These are phyloP conservation scores for Cataglyphis altisquamis DNA, from an alignment of 2,888 invertebrate species.

Conservation along the genomic window DNA sequence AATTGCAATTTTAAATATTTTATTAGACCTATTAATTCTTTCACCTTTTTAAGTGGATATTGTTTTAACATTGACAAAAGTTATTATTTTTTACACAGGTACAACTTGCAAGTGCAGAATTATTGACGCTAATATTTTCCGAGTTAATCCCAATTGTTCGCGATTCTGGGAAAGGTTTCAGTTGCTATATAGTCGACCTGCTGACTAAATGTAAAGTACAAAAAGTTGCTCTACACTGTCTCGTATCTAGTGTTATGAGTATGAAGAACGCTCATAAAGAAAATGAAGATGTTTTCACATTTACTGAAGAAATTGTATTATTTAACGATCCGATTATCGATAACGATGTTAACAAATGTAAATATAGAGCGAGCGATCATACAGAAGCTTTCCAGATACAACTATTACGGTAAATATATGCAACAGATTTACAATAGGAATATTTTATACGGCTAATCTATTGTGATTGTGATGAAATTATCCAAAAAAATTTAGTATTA, in stretches of 20 bases:
- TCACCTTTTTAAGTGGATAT: neutral
- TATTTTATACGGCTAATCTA: neutral
- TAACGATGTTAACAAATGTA: constrained; percentile 87
- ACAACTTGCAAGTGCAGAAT: constrained; percentile 92
- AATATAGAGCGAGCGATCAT: constrained; percentile 88
- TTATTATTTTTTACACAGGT: constrained; percentile 86
- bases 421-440: neutral
- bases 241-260: constrained; percentile 92
- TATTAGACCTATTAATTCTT: neutral
- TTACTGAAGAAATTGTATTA: constrained; percentile 91
- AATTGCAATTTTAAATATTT: neutral
- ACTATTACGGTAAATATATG: constrained; percentile 87
- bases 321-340: constrained; percentile 90
- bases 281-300: constrained; percentile 87
- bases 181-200: constrained; percentile 92
- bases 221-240: constrained; percentile 93
- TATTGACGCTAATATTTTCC: constrained; percentile 91
- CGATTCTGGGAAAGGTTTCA: constrained; percentile 92
- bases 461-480: neutral
- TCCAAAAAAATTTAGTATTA: neutral
- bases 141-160: constrained; percentile 92
- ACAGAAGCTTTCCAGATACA: constrained; percentile 91
- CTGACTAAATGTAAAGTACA: constrained; percentile 93
- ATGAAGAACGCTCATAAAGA: constrained; percentile 86
- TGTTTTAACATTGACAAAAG: constrained; percentile 18